Conservation (phyloP, 2,797 vertebrate species). For the Chaunax sp. region DNA sequence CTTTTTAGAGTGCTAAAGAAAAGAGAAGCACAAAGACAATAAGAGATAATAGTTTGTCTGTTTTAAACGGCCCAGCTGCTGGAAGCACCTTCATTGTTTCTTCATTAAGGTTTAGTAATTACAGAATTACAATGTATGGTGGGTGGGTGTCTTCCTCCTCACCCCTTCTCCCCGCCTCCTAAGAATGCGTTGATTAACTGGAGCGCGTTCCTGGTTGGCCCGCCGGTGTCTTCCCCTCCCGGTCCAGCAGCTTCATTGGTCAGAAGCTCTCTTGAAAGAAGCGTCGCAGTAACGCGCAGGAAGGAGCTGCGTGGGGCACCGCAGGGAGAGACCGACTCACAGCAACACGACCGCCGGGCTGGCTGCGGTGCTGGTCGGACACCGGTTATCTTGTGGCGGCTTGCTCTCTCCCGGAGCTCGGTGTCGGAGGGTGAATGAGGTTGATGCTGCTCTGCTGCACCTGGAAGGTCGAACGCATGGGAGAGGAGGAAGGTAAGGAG, state of each 20-base stretch:
- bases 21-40: too few relatives aligned
- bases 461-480: constrained; percentile 98
- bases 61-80: neutral
- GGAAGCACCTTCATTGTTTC: neutral
- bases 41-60: too few relatives aligned
- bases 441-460: constrained; percentile 98
- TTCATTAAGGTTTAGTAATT: too few relatives aligned
- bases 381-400: constrained; percentile 56
- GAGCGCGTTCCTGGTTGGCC: constrained; percentile 67
- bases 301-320: constrained; percentile 45
- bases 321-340: constrained; percentile 42
- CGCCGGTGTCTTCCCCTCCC: constrained; percentile 33
- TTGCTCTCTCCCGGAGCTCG: constrained; percentile 75
- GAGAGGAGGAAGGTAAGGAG: constrained; percentile 93
- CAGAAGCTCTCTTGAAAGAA: constrained; percentile 63
- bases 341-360: constrained; percentile 50
- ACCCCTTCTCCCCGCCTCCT: neutral
- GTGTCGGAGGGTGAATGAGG: constrained; percentile 89
- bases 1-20: too few relatives aligned
- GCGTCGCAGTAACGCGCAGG: constrained; percentile 61
- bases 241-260: constrained; percentile 60
- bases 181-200: constrained; percentile 23
- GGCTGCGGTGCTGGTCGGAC: constrained; percentile 53
- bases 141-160: neutral
- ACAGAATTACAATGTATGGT: too few relatives aligned